Evolutionary conservation across 2,113 vertebrate genomes (phyloP).

Genomic region (Mirounga angustirostris): DNA sequence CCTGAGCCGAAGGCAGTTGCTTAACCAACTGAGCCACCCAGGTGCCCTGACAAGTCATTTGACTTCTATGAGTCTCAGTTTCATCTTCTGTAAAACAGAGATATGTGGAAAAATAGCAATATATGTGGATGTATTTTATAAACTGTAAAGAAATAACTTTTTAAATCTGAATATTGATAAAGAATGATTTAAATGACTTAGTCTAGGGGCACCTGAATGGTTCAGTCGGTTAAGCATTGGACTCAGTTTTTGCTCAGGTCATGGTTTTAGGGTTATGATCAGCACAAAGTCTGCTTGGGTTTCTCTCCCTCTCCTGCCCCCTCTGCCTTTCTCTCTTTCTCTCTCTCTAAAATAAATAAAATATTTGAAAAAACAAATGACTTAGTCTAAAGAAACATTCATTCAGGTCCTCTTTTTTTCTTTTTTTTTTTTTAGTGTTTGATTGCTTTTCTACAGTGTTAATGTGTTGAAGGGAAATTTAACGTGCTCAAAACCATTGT

Average conservation of each 20-base stretch:
- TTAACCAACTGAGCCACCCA: too few relatives aligned
- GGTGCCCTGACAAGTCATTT: not conserved
- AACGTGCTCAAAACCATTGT: not conserved
- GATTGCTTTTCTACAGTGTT: not conserved
- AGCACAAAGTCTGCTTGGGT: not conserved
- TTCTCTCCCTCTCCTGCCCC: not conserved
- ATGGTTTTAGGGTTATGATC: not conserved
- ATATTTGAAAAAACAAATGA: not conserved
- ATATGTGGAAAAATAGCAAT: not conserved
- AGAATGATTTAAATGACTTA: not conserved
- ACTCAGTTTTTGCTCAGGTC: not conserved
- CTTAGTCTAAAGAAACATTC: not conserved
- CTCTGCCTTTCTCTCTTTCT: not conserved
- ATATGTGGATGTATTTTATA: not conserved
- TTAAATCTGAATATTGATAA: conserved; percentile 7
- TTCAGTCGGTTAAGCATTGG: not conserved
- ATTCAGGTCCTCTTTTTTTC: not conserved
- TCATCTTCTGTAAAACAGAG: not conserved
- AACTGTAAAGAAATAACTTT: not conserved
- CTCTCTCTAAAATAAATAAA: not conserved
- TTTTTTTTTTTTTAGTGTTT: not conserved
- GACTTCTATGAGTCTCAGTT: not conserved
- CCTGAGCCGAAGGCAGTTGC: too few relatives aligned
- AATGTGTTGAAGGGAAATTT: not conserved
- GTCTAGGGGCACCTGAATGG: not conserved